Evolutionary conservation across 2,888 invertebrate species (phyloP), one percentile per base, ranked within the genome.

Genomic region (Daptonema setosum): DNA sequence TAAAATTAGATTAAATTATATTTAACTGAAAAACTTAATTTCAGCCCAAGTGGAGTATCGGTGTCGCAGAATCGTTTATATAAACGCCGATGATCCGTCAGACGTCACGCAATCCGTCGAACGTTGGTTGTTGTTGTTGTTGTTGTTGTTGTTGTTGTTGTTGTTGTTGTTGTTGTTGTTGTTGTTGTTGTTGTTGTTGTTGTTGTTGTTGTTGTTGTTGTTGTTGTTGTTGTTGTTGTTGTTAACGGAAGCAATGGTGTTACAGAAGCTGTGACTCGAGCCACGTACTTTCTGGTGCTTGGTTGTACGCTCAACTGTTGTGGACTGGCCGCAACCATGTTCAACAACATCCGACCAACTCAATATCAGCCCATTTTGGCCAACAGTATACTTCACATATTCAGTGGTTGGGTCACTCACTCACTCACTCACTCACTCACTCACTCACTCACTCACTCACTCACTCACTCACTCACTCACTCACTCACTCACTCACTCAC

Each of bases 51-150:
- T n/a, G n/a, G n/a, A n/a, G n/a, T n/a, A n/a, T n/a, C n/a, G 5
- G 48, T 68, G 68, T 56, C 57, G 62, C 26, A 52, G 59, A 3
- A 62, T 68, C 8, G 62, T 64, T 55, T 64, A 66, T 54, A 61
- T 64, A 52, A 50, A 52, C 2, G 54, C 56, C 20, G 67, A 68
- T 41, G 68, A 68, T 35, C 62, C 65, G 3, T 62, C 66, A 43
- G 68, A 68, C 57, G 64, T 65, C 5, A 68, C 68, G 5, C 64
- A 64, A 8, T 63, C 65, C 5, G 63, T 68, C 28, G 67, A 68
- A 59, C 63, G 68, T 68, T 53, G 54, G 60, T 57, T 24, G 24
- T 5, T 47, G 56, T 43, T 54, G 28, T 47, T 54, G 41, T 52
- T 28, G 28, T 43, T 28, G 28, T 47, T 54, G 41, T 52, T 28